Percentiles rank a stretch among this genome's conserved stretches.
Conservation (phyloP, 1,140 invertebrate species). For the Ips typographus region DNA sequence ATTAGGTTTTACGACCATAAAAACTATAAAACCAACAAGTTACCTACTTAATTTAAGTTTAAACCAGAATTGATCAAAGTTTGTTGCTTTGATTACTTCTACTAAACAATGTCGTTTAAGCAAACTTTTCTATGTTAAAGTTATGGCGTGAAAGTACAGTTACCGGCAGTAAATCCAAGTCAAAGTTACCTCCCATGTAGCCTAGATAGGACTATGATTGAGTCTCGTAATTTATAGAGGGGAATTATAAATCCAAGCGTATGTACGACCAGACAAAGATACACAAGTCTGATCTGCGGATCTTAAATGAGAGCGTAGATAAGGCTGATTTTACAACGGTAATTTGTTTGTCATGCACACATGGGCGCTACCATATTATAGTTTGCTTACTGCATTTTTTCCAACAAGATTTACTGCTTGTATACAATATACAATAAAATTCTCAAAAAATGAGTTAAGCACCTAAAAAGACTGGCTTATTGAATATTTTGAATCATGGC, state of each 20-base stretch:
- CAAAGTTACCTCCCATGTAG: conserved; percentile 21
- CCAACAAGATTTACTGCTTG: too few species aligned
- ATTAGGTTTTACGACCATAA: neutral
- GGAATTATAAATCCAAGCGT: conserved; percentile 9
- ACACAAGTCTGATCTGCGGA: conserved; percentile 9
- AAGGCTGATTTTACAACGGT: conserved; percentile 23
- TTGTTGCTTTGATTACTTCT: too few species aligned
- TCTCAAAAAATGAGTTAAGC: too few species aligned
- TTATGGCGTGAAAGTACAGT: neutral
- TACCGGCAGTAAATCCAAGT: conserved; percentile 7
- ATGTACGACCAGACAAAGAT: conserved; percentile 5
- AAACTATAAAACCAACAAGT: neutral
- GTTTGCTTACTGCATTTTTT: too few species aligned
- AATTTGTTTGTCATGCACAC: conserved; percentile 19
- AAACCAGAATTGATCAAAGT: too few species aligned
- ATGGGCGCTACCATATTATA: neutral
- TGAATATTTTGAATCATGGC: neutral
- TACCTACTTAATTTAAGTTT: neutral
- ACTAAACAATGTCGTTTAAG: too few species aligned
- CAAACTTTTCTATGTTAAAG: too few species aligned
- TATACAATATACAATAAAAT: too few species aligned
- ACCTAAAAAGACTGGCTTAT: too few species aligned
- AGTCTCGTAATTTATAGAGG: conserved; percentile 9
- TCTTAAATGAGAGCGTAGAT: conserved; percentile 25
- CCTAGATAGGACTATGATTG: conserved; percentile 10